Evolutionary conservation across 2,888 invertebrate species (phyloP).

Genomic region (Thecocarcelia acutangulata): DNA sequence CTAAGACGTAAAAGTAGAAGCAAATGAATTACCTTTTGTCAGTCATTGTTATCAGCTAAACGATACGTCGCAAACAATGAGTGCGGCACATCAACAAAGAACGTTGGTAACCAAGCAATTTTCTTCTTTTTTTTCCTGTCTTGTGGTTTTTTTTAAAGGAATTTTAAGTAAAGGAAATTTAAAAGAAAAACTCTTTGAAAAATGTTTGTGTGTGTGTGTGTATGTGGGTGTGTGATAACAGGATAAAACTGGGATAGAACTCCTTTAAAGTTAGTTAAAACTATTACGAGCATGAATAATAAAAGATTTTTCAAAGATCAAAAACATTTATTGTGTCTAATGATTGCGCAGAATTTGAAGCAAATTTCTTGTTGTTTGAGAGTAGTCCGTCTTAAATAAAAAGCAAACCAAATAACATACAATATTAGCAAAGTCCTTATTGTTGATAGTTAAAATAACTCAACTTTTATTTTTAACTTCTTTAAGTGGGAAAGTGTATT

Average conservation of each 20-base stretch:
- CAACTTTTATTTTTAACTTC: too few relatives aligned
- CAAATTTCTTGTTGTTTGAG: too few relatives aligned
- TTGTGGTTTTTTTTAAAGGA: not conserved
- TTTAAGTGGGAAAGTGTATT: too few relatives aligned
- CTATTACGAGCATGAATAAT: conserved; percentile 18
- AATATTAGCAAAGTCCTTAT: too few relatives aligned
- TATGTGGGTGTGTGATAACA: conserved; percentile 11
- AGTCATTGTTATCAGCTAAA: conserved; percentile 62
- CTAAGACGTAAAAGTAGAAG: conserved; percentile 51
- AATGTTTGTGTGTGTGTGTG: not conserved
- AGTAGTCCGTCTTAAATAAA: too few relatives aligned
- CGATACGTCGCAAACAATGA: conserved; percentile 45
- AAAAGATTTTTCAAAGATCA: not conserved
- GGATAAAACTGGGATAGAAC: not conserved
- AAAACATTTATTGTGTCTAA: not conserved
- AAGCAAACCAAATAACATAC: too few relatives aligned
- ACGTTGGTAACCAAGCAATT: conserved; percentile 33
- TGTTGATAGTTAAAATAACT: too few relatives aligned
- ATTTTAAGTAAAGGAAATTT: not conserved
- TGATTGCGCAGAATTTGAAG: not conserved
- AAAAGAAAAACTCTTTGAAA: conserved; percentile 41
- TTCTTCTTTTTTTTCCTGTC: not conserved
- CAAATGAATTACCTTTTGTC: conserved; percentile 60
- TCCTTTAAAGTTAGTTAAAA: not conserved
- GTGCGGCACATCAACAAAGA: conserved; percentile 55